Percentiles rank a stretch among this genome's conserved stretches.
These are phyloP conservation scores for Scalopus aquaticus DNA, from an alignment of 2,113 vertebrate genomes.

Conservation along the genomic window DNA sequence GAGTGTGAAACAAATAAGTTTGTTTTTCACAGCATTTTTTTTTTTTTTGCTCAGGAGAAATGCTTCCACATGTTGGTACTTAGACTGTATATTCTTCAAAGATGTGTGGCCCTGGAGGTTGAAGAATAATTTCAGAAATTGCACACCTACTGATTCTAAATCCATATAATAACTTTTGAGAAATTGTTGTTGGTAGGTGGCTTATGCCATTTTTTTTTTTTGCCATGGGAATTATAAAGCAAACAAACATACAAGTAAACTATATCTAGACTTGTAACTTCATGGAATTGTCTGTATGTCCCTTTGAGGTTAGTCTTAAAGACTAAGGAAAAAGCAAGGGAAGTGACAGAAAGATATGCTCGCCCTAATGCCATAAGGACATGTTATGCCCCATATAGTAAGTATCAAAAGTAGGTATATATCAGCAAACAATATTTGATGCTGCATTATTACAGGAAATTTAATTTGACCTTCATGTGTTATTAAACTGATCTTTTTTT, in stretches of 20 bases:
- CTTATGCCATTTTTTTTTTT: background rate
- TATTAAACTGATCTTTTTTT: background rate
- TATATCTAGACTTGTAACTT: background rate
- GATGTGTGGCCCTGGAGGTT: background rate
- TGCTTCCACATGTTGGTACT: slow-evolving; percentile 1
- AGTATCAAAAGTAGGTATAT: background rate
- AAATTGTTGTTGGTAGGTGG: slow-evolving; percentile 7
- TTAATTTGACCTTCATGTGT: background rate
- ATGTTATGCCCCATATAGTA: background rate
- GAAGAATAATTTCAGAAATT: slow-evolving; percentile 57
- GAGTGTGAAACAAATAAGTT: slow-evolving; percentile 35
- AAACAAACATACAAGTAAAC: background rate
- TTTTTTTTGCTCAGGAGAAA: background rate
- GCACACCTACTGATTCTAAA: slow-evolving; percentile 41
- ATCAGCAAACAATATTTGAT: background rate
- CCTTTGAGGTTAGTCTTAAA: background rate
- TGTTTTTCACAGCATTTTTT: background rate
- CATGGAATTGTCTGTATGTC: background rate
- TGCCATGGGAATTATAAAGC: background rate
- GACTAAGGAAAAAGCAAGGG: background rate
- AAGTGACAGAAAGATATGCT: background rate
- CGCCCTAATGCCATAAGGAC: accelerated
- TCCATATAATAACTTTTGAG: slow-evolving; percentile 31
- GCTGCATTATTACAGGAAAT: background rate
- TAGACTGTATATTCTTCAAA: slow-evolving; percentile 45